Evolutionary conservation across 2,888 invertebrate species (phyloP), one percentile per base, ranked within the genome.

Genomic region (Tetragonisca angustula): DNA sequence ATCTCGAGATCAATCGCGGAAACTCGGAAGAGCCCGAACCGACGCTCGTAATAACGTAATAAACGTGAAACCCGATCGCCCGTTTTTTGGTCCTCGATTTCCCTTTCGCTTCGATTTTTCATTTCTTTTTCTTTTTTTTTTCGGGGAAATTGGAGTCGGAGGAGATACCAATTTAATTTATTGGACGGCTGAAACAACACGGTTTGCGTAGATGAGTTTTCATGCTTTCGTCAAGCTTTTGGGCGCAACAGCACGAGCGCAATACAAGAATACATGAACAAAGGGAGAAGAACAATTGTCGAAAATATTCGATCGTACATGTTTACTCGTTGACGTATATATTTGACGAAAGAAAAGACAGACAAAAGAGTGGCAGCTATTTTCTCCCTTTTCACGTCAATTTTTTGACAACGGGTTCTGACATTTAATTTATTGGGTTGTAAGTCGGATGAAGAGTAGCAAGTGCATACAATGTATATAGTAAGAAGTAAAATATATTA

Each of bases 91-190:
- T 43, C 43, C 43, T 43, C 43, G 43, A 9, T 43, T 17, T 50
- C 32, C 2, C 21, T 1, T 6, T 4, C 43, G 11, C 24, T 59
- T n/a, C 24, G 61, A 72, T 13, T 27, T 27, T 61, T 49, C 2
- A 19, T 13, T 36, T 54, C 21, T 32, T 13, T 27, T 27, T 61
- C 27, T 6, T 13, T n/a, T 54, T 27, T 13, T 21, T 36, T 54
- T 27, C 50, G 2, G 3, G 15, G 27, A 19, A 50, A 72, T 61
- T 21, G 50, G 2, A 32, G 61, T 27, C 6, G 71, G 6, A 32
- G 59, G 27, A 72, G 27, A 49, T 49, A 17, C 32, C 32, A 32
- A 32, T 32, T 61, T 72, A 27, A 61, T 72, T 72, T 61, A 61
- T 59, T 21, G 59, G 21, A 19, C 59, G 71, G 56, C 13, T 59